Base-by-base conservation (phyloP, 2,797 vertebrate genomes). In the Dromococcyx pavoninus region DNA sequence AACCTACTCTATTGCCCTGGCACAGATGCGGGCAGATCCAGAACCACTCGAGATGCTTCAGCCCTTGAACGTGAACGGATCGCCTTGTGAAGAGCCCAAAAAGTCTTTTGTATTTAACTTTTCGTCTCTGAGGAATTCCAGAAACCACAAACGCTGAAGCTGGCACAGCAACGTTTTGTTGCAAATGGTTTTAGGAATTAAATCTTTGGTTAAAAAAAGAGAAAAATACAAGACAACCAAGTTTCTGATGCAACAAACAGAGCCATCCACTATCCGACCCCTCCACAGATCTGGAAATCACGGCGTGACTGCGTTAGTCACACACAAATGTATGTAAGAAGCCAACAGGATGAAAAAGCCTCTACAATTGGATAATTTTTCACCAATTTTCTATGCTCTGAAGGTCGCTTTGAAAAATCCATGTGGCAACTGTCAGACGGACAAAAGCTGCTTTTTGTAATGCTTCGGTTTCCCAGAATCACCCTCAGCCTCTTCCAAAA, bases 321-420 rank as follows among this genome's bases (percentile, higher is more conserved):
- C 88, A 82, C 62, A 67, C 51, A 53, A 60, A 84, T 9, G 69
- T 57, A 88, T 61, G 60, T 32, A 65, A 72, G 85, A 28, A 80
- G 77, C 43, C 18, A 83, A 83, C 39, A 88, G 83, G 79, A 88
- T 69, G 86, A 82, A 82, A 91, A 64, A 84, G 65, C 51, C 73
- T 85, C 70, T 44, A 53, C 93, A 94, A 93, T 24, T 65, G 72
- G 79, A 48, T 93, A 88, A 94, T 73, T 93, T 82, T 83, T 92
- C 89, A 37, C 39, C 50, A 64, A 88, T 93, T 93, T 92, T 86
- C 93, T 89, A 37, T 92, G 91, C 93, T 93, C 74, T 89, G 48
- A 84, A 91, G 88, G 91, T 80, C 27, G 5, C 91, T 91, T 94
- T 95, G 81, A 95, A 69, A 91, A 83, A 89, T 76, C 85, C 93